A percentile compares a stretch with the other conserved stretches of the same genome.
These are phyloP conservation scores for Trachelus tabidus DNA, from an alignment of 2,888 invertebrate genomes.

Conservation along the genomic window DNA sequence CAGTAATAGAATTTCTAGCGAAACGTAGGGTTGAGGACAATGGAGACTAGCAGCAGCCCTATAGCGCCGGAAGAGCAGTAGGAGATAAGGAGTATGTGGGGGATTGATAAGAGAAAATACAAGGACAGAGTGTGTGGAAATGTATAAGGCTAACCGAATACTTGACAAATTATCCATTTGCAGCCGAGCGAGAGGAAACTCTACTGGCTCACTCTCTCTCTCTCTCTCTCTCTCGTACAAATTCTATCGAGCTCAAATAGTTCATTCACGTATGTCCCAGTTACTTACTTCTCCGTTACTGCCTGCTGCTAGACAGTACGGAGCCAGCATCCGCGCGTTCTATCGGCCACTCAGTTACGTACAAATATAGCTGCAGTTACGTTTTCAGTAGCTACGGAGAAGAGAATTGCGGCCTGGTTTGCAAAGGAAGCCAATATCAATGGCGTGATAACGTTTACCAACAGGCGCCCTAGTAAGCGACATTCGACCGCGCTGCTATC, in stretches of 20 bases:
- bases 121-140: too few relatives aligned
- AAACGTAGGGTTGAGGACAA: background rate
- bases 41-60: background rate
- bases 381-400: background rate
- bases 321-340: background rate
- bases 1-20: background rate
- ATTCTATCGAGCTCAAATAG: background rate
- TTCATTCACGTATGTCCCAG: background rate
- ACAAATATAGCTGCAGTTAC: background rate
- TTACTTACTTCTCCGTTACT: background rate
- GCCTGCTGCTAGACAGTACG: background rate
- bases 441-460: background rate
- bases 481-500: slow-evolving; percentile 18
- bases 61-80: background rate
- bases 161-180: background rate
- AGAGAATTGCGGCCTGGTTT: background rate
- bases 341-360: background rate
- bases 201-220: background rate
- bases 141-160: too few relatives aligned
- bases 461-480: background rate
- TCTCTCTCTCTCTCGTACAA: background rate
- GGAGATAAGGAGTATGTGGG: background rate
- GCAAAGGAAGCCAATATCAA: background rate
- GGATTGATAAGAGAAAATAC: background rate
- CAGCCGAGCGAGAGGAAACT: background rate